phyloP scores from a whole-genome alignment of 2,113 vertebrate species.

The Calcarius ornatus region DNA sequence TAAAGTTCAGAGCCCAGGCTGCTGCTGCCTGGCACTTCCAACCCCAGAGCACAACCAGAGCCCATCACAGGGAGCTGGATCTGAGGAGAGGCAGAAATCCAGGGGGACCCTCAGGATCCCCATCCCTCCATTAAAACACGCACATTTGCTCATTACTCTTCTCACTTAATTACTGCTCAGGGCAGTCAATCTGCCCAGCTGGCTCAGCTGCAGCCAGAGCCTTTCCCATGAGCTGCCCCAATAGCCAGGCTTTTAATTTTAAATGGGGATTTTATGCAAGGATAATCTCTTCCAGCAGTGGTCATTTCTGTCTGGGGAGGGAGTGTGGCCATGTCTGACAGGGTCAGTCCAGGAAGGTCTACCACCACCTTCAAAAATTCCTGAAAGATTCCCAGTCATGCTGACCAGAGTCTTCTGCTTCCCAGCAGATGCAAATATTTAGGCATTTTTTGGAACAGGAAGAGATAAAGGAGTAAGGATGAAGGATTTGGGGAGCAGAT shows the following conservation, averaged over 20 bases:
- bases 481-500: neutral
- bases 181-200: neutral
- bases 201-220: accelerated
- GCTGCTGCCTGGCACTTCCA: accelerated
- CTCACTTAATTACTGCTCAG: neutral
- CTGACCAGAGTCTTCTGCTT: neutral
- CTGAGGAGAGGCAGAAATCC: accelerated
- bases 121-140: neutral
- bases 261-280: neutral
- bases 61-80: neutral
- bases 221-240: neutral
- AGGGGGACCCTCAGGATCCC: neutral
- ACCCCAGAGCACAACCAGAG: neutral
- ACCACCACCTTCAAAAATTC: neutral
- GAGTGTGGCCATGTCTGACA: neutral
- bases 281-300: neutral
- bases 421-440: neutral
- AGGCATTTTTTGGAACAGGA: neutral
- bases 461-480: neutral
- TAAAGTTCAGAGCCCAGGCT: neutral
- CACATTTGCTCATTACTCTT: neutral
- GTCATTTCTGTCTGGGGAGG: neutral
- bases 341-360: neutral
- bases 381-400: neutral
- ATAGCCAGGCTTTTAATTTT: neutral